Conservation (phyloP, 2,888 invertebrate species). For the Rhopalosiphum nymphaeae region DNA sequence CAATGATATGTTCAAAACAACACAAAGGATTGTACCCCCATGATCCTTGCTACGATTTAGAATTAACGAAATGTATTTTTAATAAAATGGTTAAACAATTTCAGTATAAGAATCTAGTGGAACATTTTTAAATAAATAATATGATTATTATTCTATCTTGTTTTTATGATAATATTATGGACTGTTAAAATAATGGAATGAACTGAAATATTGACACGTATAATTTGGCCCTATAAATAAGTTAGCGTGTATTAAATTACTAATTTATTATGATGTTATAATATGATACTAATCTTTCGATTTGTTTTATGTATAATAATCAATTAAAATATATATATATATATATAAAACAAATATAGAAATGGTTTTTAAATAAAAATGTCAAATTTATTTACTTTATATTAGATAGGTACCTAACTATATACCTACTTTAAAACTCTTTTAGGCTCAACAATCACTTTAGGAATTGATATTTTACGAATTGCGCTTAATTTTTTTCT, state of each 20-base stretch:
- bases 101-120: background rate
- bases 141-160: background rate
- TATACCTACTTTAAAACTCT: too few relatives aligned
- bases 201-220: background rate
- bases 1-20: background rate
- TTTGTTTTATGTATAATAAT: background rate
- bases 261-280: background rate
- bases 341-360: background rate
- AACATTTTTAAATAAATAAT: background rate
- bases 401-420: too few relatives aligned
- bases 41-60: background rate
- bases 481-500: too few relatives aligned
- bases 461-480: too few relatives aligned
- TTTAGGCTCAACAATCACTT: too few relatives aligned
- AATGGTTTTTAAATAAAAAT: background rate
- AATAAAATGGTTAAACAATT: background rate
- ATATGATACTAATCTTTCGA: background rate
- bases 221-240: too few relatives aligned
- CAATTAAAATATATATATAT: too few relatives aligned
- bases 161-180: background rate
- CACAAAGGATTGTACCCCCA: background rate
- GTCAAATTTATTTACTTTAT: background rate
- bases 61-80: conserved; percentile 20
- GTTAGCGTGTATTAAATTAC: background rate
- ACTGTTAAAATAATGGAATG: background rate